Base-by-base conservation (phyloP, 2,797 vertebrate species). In the Lacerta agilis region DNA sequence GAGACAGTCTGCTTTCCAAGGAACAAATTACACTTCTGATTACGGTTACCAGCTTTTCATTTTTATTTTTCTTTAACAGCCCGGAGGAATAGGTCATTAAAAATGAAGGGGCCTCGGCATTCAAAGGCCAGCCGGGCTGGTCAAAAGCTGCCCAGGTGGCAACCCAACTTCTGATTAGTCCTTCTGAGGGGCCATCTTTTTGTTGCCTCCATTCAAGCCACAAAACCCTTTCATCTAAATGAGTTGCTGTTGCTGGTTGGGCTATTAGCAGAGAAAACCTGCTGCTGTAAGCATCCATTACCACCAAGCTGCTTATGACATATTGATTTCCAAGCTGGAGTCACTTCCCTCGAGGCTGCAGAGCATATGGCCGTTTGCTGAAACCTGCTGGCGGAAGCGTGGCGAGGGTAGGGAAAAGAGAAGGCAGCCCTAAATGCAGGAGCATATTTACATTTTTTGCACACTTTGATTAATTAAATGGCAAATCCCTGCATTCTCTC, bases 271-370 rank as follows among this genome's bases (percentile, higher is more conserved):
- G 23, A 90, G 71, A 41, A 96, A 95, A 95, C 85, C 90, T 92
- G 92, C 95, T 95, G 94, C 79, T 88, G 90, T 94, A 93, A 95
- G 93, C 93, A 95, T 95, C 91, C 91, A 92, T 93, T 93, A 93
- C 92, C 90, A 90, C 76, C 93, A 89, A 86, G 86, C 92, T 96
- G 86, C 87, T 91, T 93, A 89, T 87, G 91, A 91, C 89, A 93
- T 91, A 95, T 86, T 95, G 95, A 95, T 96, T 96, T 94, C 93
- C 94, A 90, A 91, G 92, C 88, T 94, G 93, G 80, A 92, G 80
- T 85, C 85, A 29, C 91, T 71, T 90, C 94, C 92, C 91, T 92
- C 71, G 94, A 93, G 95, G 94, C 76, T 55, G 86, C 17, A 93
- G 41, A 94, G 88, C 94, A 95, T 95, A 95, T 92, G 93, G 90